Base-by-base conservation (phyloP, 2,888 invertebrate genomes). In the Dynastes grantii region DNA sequence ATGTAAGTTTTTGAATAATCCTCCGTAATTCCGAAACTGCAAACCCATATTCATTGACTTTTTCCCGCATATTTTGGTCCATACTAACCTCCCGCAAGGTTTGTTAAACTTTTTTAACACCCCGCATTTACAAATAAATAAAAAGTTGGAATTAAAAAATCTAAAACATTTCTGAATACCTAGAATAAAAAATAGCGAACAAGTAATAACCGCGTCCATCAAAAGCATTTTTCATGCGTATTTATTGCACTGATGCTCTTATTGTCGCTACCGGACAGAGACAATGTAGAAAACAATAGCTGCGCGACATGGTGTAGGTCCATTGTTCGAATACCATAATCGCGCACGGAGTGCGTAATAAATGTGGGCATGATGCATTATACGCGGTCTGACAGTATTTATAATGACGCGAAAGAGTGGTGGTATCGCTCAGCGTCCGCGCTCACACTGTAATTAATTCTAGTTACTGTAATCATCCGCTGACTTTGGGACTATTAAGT, bases 381-480 rank as follows among this genome's bases (percentile, higher is more conserved):
- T 55, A 55, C 68, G 51, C 45, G 73, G 40, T 22, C 22, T 22
- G 55, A 22, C 45, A 51, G 63, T 61, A 49, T 76, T 63, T 29
- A 68, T 68, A 76, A 76, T 76, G 63, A 76, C 16, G 67, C 67
- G 67, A 32, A 49, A 37, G 61, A 29, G 55, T 16, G 22, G 16
- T 22, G 55, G 55, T 53, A 22, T 61, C 22, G 40, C 45, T 61
- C 13, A 49, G 29, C 61, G 45, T 75, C 73, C 37, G 27, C 53
- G 40, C 76, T 55, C 51, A 55, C 76, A 68, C 55, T 76, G 70
- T 77, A 77, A 71, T 77, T 77, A 77, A 77, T 77, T 77, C 77
- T 63, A 77, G 77, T 77, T 71, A 63, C 77, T 70, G 71, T 77
- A 77, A 77, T 77, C 77, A 71, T 68, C 71, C 63, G 63, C 70